Conservation (phyloP, 2,797 vertebrate species). For the Pachyuromys duprasi region DNA sequence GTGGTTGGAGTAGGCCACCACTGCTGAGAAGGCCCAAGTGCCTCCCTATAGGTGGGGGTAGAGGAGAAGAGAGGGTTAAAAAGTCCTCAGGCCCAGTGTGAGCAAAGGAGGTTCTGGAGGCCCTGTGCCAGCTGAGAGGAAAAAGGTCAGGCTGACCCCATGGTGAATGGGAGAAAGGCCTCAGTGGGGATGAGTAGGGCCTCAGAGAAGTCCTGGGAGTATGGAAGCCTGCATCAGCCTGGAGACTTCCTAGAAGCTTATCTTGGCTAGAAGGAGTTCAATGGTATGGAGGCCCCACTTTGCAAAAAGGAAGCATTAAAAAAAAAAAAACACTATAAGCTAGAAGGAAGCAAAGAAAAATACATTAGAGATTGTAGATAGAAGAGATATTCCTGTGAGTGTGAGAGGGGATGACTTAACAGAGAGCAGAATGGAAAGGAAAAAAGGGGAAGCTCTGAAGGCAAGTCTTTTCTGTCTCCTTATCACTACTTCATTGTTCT, state of each 20-base stretch:
- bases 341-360: constrained; percentile 15
- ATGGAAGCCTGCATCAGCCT: constrained; percentile 14
- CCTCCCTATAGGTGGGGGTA: neutral
- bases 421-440: neutral
- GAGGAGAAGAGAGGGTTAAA: neutral
- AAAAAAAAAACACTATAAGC: neutral
- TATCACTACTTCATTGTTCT: neutral
- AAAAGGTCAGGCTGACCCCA: constrained; percentile 35
- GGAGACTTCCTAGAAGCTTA: constrained; percentile 42
- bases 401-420: constrained; percentile 3
- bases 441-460: neutral
- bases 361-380: neutral
- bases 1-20: neutral
- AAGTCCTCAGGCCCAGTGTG: neutral
- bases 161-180: neutral
- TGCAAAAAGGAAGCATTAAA: constrained; percentile 35
- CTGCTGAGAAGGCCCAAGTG: constrained; percentile 23
- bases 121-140: neutral
- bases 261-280: neutral
- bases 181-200: neutral
- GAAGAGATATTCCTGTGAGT: neutral
- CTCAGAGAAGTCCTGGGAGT: constrained; percentile 7
- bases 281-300: neutral
- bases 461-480: neutral
- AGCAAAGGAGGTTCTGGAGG: constrained; percentile 1